Percentiles rank a stretch among this genome's conserved stretches.
phyloP scores from a whole-genome alignment of 2,888 invertebrate genomes.

The Nemapogon koenigi region DNA sequence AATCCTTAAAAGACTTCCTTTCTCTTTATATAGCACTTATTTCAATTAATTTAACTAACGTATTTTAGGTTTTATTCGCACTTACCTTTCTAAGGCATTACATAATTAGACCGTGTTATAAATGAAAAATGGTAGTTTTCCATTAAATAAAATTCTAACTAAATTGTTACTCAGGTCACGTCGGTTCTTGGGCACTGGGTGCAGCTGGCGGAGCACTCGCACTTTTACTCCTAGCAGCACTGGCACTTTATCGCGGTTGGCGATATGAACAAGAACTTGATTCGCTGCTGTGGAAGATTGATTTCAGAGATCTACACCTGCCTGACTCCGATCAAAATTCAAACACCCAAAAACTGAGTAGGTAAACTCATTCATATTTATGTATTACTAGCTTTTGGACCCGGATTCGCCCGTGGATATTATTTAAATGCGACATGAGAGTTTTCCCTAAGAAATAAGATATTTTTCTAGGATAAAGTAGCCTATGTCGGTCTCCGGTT shows the following conservation, averaged over 20 bases:
- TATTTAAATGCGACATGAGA: no score
- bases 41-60: no score
- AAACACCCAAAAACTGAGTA: constrained; percentile 54
- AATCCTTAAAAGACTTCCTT: no score
- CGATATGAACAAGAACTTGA: constrained; percentile 93
- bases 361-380: constrained; percentile 42
- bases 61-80: no score
- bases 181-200: constrained; percentile 82
- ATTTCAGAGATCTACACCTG: constrained; percentile 86
- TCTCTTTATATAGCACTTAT: no score
- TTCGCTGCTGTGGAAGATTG: constrained; percentile 92
- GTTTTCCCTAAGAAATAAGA: no score
- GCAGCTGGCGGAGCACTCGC: constrained; percentile 79
- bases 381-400: no score
- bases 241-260: constrained; percentile 89
- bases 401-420: no score
- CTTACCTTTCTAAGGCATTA: no score
- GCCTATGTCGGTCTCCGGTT: no score
- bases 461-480: no score
- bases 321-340: constrained; percentile 49
- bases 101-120: no score
- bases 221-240: constrained; percentile 72
- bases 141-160: background rate
- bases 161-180: constrained; percentile 70
- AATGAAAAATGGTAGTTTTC: background rate